A percentile compares a stretch with the other conserved stretches of the same genome.
These are phyloP conservation scores for Odontamblyopus lacepedii DNA, from an alignment of 2,797 vertebrate genomes.

Conservation along the genomic window DNA sequence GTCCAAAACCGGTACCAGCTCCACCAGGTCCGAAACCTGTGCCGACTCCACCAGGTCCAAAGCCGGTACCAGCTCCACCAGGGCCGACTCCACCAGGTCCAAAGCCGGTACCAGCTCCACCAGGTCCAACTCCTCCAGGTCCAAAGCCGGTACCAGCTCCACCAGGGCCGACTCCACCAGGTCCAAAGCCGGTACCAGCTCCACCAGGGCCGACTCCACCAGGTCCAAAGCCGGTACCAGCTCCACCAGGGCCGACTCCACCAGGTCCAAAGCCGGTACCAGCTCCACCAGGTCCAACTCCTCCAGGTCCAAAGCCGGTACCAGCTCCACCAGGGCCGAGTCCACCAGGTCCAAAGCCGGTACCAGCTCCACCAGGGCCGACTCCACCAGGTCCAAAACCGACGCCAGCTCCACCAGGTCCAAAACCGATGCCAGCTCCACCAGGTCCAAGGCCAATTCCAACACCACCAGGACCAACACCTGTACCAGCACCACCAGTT, in stretches of 20 bases:
- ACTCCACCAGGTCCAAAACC: background rate
- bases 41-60: background rate
- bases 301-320: background rate
- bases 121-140: background rate
- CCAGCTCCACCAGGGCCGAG: background rate
- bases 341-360: background rate
- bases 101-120: background rate
- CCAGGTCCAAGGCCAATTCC: background rate
- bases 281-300: background rate
- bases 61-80: background rate
- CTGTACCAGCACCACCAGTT: background rate
- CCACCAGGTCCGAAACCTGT: constrained; percentile 9
- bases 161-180: background rate
- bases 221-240: background rate
- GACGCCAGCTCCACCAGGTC: background rate
- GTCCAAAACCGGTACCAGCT: constrained; percentile 25
- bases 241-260: background rate
- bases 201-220: background rate
- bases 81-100: background rate
- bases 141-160: background rate
- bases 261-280: background rate
- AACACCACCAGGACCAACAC: background rate
- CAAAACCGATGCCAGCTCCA: too few species aligned
- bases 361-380: background rate
- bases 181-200: background rate